Base-by-base conservation (phyloP, 2,888 invertebrate species). In the Dendrolimus pini region DNA sequence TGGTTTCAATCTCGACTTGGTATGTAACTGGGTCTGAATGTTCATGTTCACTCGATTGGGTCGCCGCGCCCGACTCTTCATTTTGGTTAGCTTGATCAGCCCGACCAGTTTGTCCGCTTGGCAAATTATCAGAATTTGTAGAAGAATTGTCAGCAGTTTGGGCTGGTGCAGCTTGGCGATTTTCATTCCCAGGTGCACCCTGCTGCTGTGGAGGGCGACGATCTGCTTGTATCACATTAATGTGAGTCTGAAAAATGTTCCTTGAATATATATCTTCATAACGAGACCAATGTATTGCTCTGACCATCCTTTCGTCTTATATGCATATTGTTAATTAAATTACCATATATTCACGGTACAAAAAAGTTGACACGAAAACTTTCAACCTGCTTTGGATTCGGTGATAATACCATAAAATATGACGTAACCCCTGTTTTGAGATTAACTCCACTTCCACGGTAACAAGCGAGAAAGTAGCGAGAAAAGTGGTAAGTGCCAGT, bases 1-100 rank as follows among this genome's bases (percentile, higher is more conserved):
- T 72, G 47, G 82, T 78, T 60, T 82, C 85, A 62, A 85, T 82
- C 63, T 84, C 85, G 61, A 85, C 76, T 74, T 84, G 83, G 60
- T 81, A 83, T 0, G 76, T 77, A 57, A 77, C 64, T 2, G 82
- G 80, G 52, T 78, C 77, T 58, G 80, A 74, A 59, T 74, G 75
- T 58, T 75, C 71, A 59, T 71, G 6, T 30, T 30, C 30, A 30
- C 30, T 30, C 30, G 30, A 30, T 30, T 30, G 30, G 3, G 30
- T 30, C 30, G 30, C 30, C 30, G 30, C 3, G 30, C 30, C 30
- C 3, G 30, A 30, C 30, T 30, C 30, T 30, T 30, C 30, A 30
- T 30, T 30, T 30, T 30, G 30, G 30, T 1, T 30, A 30, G 30
- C 1, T 9, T 7, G 7, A 54, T 7, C 8, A 18, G 54, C 59